Evolutionary conservation across 2,888 invertebrate species (phyloP), one percentile per base, ranked within the genome.

Genomic region (Anthoptus insignis): DNA sequence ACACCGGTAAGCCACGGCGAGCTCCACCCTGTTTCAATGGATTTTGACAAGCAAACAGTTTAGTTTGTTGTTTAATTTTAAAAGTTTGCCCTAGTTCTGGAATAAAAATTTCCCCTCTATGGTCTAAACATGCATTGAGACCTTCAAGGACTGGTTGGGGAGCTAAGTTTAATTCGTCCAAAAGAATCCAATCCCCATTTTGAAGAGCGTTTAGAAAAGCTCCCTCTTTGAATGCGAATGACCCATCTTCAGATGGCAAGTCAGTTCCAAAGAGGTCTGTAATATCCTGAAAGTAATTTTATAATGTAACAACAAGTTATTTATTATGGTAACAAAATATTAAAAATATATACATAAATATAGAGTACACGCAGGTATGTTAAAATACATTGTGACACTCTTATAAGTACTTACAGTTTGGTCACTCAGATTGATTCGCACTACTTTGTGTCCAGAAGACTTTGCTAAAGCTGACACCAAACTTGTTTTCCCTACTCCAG

Each of bases 101-200:
- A 64, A 99, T 97, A 82, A 95, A 99, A 21, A 99, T 96, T 89
- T 99, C 98, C 0, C 98, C 98, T 77, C 99, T 95, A 84, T 99
- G 99, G 94, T 99, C 99, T 63, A 99, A 94, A 79, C 99, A 99
- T 0, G 99, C 99, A 84, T 99, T 99, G 3, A 99, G 94, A 27
- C 99, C 99, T 94, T 99, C 99, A 13, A 99, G 92, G 0, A 99
- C 99, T 0, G 99, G 98, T 85, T 99, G 99, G 0, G 99, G 99
- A 0, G 99, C 99, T 70, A 99, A 94, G 94, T 99, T 99, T 72
- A 99, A 93, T 94, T 99, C 99, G 85, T 99, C 99, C 24, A 99
- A 92, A 19, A 99, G 94, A 74, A 99, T 97, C 99, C 99, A 99
- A 76, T 98, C 96, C 11, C 98, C 98, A 56, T 96, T 95, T 89